Base-by-base conservation (phyloP, 2,797 vertebrate genomes). In the Sebastes flavidus region DNA sequence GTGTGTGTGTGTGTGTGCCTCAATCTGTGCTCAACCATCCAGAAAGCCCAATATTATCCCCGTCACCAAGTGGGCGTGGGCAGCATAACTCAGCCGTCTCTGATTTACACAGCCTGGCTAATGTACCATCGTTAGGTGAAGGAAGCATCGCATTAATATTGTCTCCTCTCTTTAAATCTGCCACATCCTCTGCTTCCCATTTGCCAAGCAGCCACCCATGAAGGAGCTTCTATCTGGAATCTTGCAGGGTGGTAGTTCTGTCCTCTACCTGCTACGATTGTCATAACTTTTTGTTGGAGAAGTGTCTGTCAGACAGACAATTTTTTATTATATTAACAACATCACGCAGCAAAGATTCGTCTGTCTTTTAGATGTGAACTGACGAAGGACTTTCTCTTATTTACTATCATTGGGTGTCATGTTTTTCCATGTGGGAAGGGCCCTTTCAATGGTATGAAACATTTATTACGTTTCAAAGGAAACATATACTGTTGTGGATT, bases 21-120 rank as follows among this genome's bases (percentile, higher is more conserved):
- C 56, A 36, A 12, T 72, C 36, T 85, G 77, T 38, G 49, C 36
- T 52, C 54, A 25, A 80, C 22, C 75, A 71, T 75, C 66, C 72
- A 75, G 81, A 81, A 91, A 89, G 54, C 72, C 75, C 72, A 87
- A 72, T 84, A 86, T 88, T 83, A 81, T 72, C 55, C 72, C 80
- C 24, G 61, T 79, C 80, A 85, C 65, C 10, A 42, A 77, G 78
- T 71, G 70, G 80, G 84, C 5, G 14, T 52, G 25, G 55, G 68
- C 71, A 79, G 54, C 67, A 78, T 86, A 80, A 75, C 66, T 89
- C 84, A 89, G 10, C 83, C 61, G 14, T 62, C 63, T 77, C 75
- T 84, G 85, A 89, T 87, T 86, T 87, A 87, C 82, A 63, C 67
- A 34, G 22, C 80, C 59, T 52, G 29, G 1, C 86, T 91, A 86